These are phyloP conservation scores for Rhadina sibilatrix DNA, from an alignment of 2,113 vertebrate genomes.

Conservation along the genomic window DNA sequence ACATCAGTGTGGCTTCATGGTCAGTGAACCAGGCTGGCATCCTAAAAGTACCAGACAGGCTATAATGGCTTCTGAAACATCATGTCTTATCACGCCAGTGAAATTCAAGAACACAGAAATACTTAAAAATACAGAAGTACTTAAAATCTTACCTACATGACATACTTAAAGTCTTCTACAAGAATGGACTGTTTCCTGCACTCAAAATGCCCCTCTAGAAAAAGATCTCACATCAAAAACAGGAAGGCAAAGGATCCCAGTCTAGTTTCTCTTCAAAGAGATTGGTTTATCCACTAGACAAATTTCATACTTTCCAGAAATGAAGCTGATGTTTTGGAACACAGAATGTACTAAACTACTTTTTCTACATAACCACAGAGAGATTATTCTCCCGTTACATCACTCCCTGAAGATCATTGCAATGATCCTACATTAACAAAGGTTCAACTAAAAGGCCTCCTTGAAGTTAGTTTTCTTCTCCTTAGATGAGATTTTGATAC, in stretches of 20 bases:
- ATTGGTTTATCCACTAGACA: not conserved
- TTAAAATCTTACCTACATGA: not conserved
- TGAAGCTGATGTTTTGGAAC: not conserved
- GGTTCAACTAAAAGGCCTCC: not conserved
- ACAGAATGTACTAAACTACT: not conserved
- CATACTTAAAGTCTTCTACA: not conserved
- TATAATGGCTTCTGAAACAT: not conserved
- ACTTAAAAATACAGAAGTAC: no score
- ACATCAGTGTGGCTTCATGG: not conserved
- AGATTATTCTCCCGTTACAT: not conserved
- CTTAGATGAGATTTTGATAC: not conserved
- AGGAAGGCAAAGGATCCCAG: not conserved
- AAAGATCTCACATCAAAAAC: not conserved
- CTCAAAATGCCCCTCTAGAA: not conserved
- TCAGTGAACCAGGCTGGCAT: not conserved
- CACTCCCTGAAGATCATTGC: not conserved
- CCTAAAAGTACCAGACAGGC: not conserved
- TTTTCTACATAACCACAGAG: not conserved
- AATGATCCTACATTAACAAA: not conserved
- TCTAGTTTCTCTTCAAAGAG: not conserved
- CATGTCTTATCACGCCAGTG: not conserved
- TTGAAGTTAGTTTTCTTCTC: not conserved
- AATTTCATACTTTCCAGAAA: not conserved
- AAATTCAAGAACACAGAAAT: not conserved
- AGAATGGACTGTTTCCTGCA: not conserved